Conservation (phyloP, 2,113 vertebrate genomes). For the Manacus vitellinus region DNA sequence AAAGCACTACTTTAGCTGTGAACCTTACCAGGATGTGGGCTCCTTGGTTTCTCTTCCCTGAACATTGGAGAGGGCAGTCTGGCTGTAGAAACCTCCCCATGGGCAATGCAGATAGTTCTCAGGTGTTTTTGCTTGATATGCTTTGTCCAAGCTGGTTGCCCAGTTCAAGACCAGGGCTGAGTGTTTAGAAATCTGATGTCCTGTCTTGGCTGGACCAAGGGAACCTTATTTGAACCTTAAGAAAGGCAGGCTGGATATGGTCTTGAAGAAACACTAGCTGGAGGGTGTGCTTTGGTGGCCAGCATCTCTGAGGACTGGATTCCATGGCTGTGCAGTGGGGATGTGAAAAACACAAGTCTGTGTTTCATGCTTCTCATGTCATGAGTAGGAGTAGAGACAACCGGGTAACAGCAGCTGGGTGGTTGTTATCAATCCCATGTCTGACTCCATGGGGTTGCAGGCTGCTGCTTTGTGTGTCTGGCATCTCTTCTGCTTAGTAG, state of each 20-base stretch:
- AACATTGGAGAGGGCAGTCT: background rate
- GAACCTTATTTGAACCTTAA: background rate
- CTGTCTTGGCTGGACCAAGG: background rate
- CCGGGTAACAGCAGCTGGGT: background rate
- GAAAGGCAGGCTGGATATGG: background rate
- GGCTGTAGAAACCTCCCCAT: background rate
- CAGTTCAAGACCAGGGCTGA: background rate
- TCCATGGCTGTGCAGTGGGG: background rate
- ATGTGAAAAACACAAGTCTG: background rate
- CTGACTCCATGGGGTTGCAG: background rate
- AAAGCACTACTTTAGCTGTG: background rate
- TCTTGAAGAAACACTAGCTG: background rate
- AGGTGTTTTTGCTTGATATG: background rate
- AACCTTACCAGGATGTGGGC: background rate
- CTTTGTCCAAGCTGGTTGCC: background rate
- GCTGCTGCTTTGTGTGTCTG: background rate
- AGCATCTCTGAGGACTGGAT: background rate
- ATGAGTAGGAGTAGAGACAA: accelerated
- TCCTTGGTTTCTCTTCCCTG: background rate
- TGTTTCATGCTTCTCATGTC: accelerated
- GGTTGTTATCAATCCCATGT: background rate
- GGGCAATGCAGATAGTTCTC: background rate
- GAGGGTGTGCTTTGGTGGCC: background rate
- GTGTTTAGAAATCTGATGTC: background rate
- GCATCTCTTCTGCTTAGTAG: background rate